A percentile compares a stretch with the other conserved stretches of the same genome.
These are phyloP conservation scores for Lepidonotus clava DNA, from an alignment of 2,888 invertebrate genomes.

Conservation along the genomic window DNA sequence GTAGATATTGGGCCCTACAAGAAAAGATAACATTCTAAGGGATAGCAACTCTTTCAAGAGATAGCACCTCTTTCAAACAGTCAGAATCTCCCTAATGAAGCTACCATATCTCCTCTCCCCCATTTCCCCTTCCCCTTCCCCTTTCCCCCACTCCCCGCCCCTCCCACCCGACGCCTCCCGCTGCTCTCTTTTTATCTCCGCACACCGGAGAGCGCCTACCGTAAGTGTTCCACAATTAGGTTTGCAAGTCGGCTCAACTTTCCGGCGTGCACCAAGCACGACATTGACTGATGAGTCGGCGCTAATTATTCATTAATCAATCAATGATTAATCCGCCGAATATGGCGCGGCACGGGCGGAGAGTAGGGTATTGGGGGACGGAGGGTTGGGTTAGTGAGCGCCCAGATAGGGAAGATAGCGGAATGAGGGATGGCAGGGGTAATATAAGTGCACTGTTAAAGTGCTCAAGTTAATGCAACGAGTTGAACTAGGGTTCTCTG, in stretches of 20 bases:
- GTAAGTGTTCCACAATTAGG: slow-evolving; percentile 19
- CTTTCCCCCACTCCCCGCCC: neutral
- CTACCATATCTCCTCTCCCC: too few relatives aligned
- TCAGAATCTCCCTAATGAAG: too few relatives aligned
- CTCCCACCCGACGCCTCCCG: neutral
- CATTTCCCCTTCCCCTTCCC: neutral
- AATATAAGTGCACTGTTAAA: too few relatives aligned
- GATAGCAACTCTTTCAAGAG: too few relatives aligned
- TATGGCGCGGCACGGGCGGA: neutral
- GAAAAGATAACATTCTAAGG: too few relatives aligned
- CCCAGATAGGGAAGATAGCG: too few relatives aligned
- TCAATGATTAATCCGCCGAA: slow-evolving; percentile 13
- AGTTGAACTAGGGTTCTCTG: too few relatives aligned
- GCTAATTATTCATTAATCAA: slow-evolving; percentile 28
- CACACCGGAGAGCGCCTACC: neutral
- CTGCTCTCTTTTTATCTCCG: neutral
- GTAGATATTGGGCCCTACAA: too few relatives aligned
- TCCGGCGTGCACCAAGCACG: neutral
- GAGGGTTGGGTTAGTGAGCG: neutral
- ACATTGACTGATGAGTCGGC: neutral
- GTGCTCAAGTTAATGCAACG: too few relatives aligned
- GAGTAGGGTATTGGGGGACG: neutral
- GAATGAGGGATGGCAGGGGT: too few relatives aligned
- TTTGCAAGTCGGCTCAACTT: slow-evolving; percentile 10
- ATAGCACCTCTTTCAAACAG: too few relatives aligned